Evolutionary conservation across 2,113 vertebrate genomes (phyloP), one percentile per base, ranked within the genome.

Genomic region (Larimichthys polyactis): DNA sequence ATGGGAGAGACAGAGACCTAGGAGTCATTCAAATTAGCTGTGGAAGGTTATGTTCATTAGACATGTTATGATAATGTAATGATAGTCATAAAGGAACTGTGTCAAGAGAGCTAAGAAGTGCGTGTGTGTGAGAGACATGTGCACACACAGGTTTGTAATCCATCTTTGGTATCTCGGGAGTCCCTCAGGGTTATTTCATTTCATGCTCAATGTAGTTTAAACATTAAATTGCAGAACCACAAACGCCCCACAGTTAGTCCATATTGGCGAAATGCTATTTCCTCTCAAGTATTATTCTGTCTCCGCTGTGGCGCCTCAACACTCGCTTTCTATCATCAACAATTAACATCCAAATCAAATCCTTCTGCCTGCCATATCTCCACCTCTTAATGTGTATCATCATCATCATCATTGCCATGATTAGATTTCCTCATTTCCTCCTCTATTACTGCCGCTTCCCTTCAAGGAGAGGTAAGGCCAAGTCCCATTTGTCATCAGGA

Each of bases 341-440:
- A 83, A 78, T 89, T 84, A 67, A 24, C 19, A 65, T 80, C 81
- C 58, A 89, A 85, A 91, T 89, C 59, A 63, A 71, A 83, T 87
- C 51, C 29, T 17, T 43, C 67, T 20, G 68, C 74, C 76, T 43
- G 20, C 55, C 55, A 27, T 59, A 71, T 68, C 52, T 55, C 49
- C 57, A 75, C 63, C 69, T 87, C 57, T 82, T 71, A 65, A 65
- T 79, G 57, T 58, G 19, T 49, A 73, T 76, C 71, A 70, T 69
- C 70, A 78, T 75, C 70, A 78, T 75, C 75, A 73, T 85, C 68
- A 67, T 76, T 54, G 72, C 19, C 40, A 1, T 88, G 62, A 89
- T 91, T 88, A 58, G 51, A 82, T 87, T 88, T 71, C 49, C 82
- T 86, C 78, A 84, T 91, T 90, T 93, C 82, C 81, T 67, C 59